Conservation (phyloP, 1,140 invertebrate species). For the Linepithema humile region DNA sequence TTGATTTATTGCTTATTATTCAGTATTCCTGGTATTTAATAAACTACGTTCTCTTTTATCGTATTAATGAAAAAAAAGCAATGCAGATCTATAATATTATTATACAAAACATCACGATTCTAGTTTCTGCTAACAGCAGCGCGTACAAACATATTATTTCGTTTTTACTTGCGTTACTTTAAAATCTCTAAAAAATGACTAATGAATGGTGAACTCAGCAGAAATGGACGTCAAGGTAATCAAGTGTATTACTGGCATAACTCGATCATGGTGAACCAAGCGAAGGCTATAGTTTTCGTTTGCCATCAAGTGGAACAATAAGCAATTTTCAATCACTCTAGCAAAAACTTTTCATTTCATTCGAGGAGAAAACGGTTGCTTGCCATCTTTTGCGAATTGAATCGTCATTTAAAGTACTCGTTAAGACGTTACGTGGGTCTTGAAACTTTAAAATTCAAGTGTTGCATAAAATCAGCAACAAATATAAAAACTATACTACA, state of each 20-base stretch:
- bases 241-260: conserved; percentile 36
- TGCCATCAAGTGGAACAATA: neutral
- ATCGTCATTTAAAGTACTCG: conserved; percentile 24
- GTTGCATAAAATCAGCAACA: neutral
- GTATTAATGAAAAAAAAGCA: neutral
- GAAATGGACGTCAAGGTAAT: conserved; percentile 27
- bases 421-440: conserved; percentile 9
- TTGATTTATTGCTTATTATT: neutral
- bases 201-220: neutral
- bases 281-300: conserved; percentile 26
- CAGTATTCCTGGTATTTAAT: neutral
- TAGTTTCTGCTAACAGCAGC: neutral
- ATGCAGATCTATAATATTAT: neutral
- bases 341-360: conserved; percentile 44
- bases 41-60: neutral
- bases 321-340: neutral
- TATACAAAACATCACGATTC: neutral
- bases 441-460: neutral
- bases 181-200: neutral
- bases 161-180: conserved; percentile 4
- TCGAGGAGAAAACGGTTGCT: conserved; percentile 60
- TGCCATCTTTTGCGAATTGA: conserved; percentile 53
- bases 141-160: neutral
- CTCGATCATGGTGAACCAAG: neutral
- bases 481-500: neutral